phyloP scores from a whole-genome alignment of 2,797 vertebrate species.

The Chaunax sp. region DNA sequence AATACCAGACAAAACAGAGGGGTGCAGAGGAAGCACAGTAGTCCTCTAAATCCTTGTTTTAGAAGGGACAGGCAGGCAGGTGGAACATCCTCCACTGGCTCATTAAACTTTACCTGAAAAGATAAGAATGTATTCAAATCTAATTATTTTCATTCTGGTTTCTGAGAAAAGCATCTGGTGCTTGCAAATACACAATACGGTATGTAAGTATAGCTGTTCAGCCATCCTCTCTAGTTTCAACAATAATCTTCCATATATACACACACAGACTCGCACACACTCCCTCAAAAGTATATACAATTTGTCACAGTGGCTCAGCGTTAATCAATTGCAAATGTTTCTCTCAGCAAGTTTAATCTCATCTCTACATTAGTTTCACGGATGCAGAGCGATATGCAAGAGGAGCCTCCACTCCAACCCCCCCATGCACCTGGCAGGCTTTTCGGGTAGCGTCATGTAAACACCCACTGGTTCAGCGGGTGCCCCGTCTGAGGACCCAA shows the following conservation, averaged over 20 bases:
- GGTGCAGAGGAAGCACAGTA: slow-evolving; percentile 75
- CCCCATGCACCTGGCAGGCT: slow-evolving; percentile 76
- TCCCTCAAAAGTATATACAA: slow-evolving; percentile 69
- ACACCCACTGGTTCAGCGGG: slow-evolving; percentile 71
- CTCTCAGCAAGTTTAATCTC: slow-evolving; percentile 86
- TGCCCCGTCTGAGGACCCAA: slow-evolving; percentile 79
- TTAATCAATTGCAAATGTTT: slow-evolving; percentile 84
- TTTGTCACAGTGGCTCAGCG: slow-evolving; percentile 80
- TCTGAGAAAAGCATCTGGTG: slow-evolving; percentile 11
- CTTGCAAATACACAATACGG: not conserved
- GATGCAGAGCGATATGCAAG: slow-evolving; percentile 72
- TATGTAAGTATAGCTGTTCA: slow-evolving; percentile 28
- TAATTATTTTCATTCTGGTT: slow-evolving; percentile 7
- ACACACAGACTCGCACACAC: slow-evolving; percentile 26
- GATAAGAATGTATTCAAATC: slow-evolving; percentile 2
- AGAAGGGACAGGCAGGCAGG: slow-evolving; percentile 58
- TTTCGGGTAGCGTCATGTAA: slow-evolving; percentile 84
- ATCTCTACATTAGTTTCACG: slow-evolving; percentile 86
- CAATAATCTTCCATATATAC: slow-evolving; percentile 44
- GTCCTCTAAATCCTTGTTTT: slow-evolving; percentile 62
- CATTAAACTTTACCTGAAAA: slow-evolving; percentile 55
- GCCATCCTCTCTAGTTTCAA: slow-evolving; percentile 34
- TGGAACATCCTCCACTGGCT: slow-evolving; percentile 45
- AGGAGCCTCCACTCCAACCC: slow-evolving; percentile 37
- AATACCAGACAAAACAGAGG: slow-evolving; percentile 79